These are phyloP conservation scores for Melipona bicolor DNA, from an alignment of 2,888 invertebrate genomes.

Conservation along the genomic window DNA sequence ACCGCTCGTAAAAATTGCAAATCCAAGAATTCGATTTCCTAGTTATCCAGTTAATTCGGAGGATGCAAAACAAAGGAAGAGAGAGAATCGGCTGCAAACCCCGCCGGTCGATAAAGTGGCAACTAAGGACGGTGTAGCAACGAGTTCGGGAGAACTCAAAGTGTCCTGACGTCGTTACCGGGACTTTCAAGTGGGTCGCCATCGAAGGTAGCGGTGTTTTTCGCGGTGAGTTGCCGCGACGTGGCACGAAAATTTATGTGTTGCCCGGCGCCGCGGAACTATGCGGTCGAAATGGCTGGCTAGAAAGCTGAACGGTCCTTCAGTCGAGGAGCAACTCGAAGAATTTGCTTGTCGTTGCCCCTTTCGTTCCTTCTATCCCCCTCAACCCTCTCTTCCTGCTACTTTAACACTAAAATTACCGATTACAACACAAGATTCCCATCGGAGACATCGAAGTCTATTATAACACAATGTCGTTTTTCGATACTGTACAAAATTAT, in stretches of 20 bases:
- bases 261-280: conserved; percentile 63
- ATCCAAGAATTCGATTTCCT: not conserved
- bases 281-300: conserved; percentile 33
- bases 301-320: conserved; percentile 44
- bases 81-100: not conserved
- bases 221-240: conserved; percentile 30
- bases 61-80: not conserved
- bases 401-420: too few relatives aligned
- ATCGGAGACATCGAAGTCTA: too few relatives aligned
- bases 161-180: conserved; percentile 18
- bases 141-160: conserved; percentile 18
- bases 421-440: too few relatives aligned
- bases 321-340: conserved; percentile 32
- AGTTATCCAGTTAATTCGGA: not conserved
- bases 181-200: conserved; percentile 47
- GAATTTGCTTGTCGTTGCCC: conserved; percentile 24
- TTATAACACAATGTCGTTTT: too few relatives aligned
- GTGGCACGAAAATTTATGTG: conserved; percentile 69
- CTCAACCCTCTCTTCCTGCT: too few relatives aligned
- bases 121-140: conserved; percentile 1
- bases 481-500: not conserved
- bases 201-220: conserved; percentile 25
- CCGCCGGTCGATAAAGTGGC: not conserved
- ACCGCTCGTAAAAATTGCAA: not conserved
- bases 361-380: not conserved